These are phyloP conservation scores for Drosophila nigrodunni DNA, from an alignment of 1,140 invertebrate species.

Conservation along the genomic window DNA sequence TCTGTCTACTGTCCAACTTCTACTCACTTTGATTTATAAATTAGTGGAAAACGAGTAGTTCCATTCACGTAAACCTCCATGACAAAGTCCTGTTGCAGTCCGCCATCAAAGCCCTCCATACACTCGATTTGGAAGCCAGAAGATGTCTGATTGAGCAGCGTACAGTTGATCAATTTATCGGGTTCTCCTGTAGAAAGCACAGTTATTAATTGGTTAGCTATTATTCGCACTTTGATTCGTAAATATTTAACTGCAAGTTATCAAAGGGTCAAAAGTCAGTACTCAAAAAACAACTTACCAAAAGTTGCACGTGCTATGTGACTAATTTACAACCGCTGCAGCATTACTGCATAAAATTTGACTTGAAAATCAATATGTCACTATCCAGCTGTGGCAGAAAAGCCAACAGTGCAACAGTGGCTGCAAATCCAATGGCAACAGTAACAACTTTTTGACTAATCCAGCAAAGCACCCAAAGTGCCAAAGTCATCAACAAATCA, in stretches of 20 bases:
- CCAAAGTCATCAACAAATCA: conserved; percentile 77
- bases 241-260: not conserved
- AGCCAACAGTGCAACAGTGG: too few relatives aligned
- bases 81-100: conserved; percentile 89
- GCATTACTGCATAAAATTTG: conserved; percentile 35
- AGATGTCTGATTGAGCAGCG: conserved; percentile 90
- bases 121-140: conserved; percentile 91
- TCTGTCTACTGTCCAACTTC: conserved; percentile 11
- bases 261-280: conserved; percentile 20
- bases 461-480: conserved; percentile 58
- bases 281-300: conserved; percentile 64
- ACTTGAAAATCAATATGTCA: conserved; percentile 68
- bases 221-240: conserved; percentile 37
- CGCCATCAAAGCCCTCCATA: conserved; percentile 92
- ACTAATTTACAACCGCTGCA: conserved; percentile 36
- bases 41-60: conserved; percentile 78
- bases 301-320: conserved; percentile 35
- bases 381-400: conserved; percentile 26
- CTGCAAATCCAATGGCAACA: conserved; percentile 14
- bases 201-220: conserved; percentile 43
- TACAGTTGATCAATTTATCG: conserved; percentile 91
- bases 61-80: conserved; percentile 87
- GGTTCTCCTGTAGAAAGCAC: conserved; percentile 88
- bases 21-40: conserved; percentile 84
- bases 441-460: conserved; percentile 39